Base-by-base conservation (phyloP, 2,888 invertebrate species). In the Acanthococcus lagerstroemiae region DNA sequence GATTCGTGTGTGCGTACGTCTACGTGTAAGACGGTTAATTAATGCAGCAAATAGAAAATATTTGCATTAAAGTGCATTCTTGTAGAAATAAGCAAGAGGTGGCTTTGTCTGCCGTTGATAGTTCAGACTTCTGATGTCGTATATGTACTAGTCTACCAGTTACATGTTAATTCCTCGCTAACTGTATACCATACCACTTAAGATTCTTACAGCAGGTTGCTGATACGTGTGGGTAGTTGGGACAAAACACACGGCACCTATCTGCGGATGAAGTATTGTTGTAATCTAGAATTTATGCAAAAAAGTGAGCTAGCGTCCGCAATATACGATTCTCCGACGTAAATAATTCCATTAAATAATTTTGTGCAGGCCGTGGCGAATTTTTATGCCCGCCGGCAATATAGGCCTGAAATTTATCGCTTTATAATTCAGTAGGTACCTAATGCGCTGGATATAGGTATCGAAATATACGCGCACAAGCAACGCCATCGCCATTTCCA, bases 51-150 rank as follows among this genome's bases (percentile, higher is more conserved):
- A 63, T 54, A 54, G 54, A 63, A 25, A 54, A 63, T 63, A 63
- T 63, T 63, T 63, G 63, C 63, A 63, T 63, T 52, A 63, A 63
- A 63, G 63, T 63, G 63, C 63, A 63, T 63, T 63, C 63, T 63
- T 63, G 52, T 52, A 63, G 63, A 63, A 63, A 54, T 52, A 30
- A 63, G 63, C 63, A 52, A 63, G 63, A 63, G 63, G 63, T 63
- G 63, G 63, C 63, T 63, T 63, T 52, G 63, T 63, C 63, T 63
- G 52, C n/a, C n/a, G 52, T 63, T 63, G 44, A 63, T 63, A 63
- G 63, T 63, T 63, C 63, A 63, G 63, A 63, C 63, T 63, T 63
- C 52, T 63, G 63, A 63, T 63, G 63, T 63, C 63, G 63, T 63
- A 27, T 30, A 30, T 50, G 50, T 63, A 54, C 52, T 54, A 63